Percentiles rank a stretch among this genome's conserved stretches.
phyloP scores from a whole-genome alignment of 35 echinoderm and acorn worm species.

The Eucidaris tribuloides region DNA sequence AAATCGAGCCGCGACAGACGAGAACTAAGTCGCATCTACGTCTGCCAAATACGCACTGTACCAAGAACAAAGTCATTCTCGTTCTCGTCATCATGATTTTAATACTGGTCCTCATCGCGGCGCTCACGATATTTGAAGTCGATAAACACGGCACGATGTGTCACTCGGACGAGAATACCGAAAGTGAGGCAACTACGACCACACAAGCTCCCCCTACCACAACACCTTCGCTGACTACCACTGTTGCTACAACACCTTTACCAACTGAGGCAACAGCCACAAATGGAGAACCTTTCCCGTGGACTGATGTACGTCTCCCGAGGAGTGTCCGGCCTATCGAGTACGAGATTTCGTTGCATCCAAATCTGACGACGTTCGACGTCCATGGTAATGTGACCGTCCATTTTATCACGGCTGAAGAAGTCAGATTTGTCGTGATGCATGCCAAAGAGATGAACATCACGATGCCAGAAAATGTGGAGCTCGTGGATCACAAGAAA shows the following conservation, averaged over 20 bases:
- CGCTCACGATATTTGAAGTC: constrained; percentile 10
- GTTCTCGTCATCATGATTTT: constrained; percentile 11
- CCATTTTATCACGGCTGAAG: background rate
- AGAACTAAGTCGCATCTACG: constrained; percentile 9
- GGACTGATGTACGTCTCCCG: constrained; percentile 68
- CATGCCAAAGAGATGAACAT: constrained; percentile 70
- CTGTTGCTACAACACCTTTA: background rate
- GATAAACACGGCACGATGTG: background rate
- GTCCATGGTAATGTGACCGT: constrained; percentile 53
- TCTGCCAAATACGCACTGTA: constrained; percentile 12
- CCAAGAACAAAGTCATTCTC: constrained; percentile 10
- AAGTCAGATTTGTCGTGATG: constrained; percentile 49
- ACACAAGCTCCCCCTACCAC: background rate
- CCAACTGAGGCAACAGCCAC: constrained; percentile 8
- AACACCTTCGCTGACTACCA: background rate
- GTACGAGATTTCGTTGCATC: constrained; percentile 69
- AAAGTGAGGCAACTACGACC: background rate
- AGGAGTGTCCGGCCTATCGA: constrained; percentile 34
- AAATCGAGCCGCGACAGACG: background rate
- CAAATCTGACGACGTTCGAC: constrained; percentile 46
- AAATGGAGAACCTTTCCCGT: constrained; percentile 44
- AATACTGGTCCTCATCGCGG: background rate
- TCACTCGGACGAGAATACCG: background rate
- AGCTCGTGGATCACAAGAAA: background rate
- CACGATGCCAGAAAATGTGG: background rate